Conservation (phyloP, 2,797 vertebrate genomes). For the Periophthalmus magnuspinnatus region DNA sequence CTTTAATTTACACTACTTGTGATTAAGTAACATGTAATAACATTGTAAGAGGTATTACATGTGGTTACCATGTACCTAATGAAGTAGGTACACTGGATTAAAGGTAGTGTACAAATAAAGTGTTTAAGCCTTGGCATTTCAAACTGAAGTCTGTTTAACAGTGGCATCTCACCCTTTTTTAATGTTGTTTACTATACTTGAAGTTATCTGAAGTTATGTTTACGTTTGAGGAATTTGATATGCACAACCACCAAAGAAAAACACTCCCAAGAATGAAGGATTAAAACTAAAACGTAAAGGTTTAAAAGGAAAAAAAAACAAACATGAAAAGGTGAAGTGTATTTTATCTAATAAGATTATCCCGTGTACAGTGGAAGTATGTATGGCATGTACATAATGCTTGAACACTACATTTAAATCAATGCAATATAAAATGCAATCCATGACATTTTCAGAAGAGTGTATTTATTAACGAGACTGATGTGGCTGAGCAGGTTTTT, state of each 20-base stretch:
- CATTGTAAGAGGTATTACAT: neutral
- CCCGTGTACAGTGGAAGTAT: conserved; percentile 29
- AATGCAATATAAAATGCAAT: conserved; percentile 75
- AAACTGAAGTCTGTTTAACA: conserved; percentile 29
- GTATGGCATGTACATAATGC: conserved; percentile 34
- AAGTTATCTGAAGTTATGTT: conserved; percentile 23
- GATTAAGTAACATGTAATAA: neutral
- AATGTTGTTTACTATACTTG: conserved; percentile 31
- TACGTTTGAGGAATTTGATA: conserved; percentile 31
- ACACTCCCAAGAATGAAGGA: conserved; percentile 40
- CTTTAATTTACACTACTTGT: neutral
- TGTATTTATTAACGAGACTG: conserved; percentile 74
- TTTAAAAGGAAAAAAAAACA: no score
- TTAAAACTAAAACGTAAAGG: conserved; percentile 17
- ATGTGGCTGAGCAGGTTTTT: conserved; percentile 49
- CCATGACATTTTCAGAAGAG: conserved; percentile 63
- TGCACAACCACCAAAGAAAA: conserved; percentile 58
- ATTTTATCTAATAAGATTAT: conserved; percentile 18
- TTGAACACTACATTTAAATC: conserved; percentile 72
- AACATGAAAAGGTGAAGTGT: neutral
- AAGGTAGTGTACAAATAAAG: conserved; percentile 7
- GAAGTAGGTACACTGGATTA: neutral
- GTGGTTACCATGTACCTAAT: neutral
- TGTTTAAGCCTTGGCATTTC: conserved; percentile 43
- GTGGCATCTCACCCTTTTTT: conserved; percentile 29